Base-by-base conservation (phyloP, 2,888 invertebrate species). In the Chymomyza fuscimana region DNA sequence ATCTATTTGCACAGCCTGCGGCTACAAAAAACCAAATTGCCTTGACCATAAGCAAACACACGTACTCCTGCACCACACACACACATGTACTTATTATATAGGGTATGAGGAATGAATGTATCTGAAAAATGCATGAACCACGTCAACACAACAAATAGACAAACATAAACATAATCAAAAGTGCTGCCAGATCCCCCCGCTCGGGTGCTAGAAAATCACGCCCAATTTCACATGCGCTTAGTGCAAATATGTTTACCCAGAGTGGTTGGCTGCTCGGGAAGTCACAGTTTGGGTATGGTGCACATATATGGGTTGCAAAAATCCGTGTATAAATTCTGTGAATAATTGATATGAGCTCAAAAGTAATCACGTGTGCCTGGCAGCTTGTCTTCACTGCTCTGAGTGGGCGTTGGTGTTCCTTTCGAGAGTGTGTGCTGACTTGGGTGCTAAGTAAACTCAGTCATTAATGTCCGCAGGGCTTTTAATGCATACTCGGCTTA, bases 131-230 rank as follows among this genome's bases (percentile, higher is more conserved):
- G 88, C 84, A 85, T 85, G 84, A 86, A 72, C 70, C 61, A 54
- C 29, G 36, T 46, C 51, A 50, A 63, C 69, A 77, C 79, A 85
- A 68, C 79, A 85, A 88, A 85, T 81, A 88, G 86, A 86, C 85
- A 85, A 85, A 85, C 88, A 86, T 88, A 85, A 85, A 85, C 88
- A 85, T 86, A 88, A 88, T 85, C 88, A 85, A 80, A 84, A 83
- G 85, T 75, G 74, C 72, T 74, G 58, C 25, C 16, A 16, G 54
- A 25, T 15, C 25, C 19, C 25, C 80, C 65, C 4, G 32, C 32
- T 52, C 54, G 64, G 15, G 52, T 69, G 81, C 81, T 88, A 80
- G 87, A 84, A 84, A 88, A 84, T 86, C 82, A 86, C 87, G 85
- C 88, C 79, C 85, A 88, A 86, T 86, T 86, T 86, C 85, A 88